Percentiles rank a stretch among this genome's conserved stretches.
Conservation (phyloP, 2,888 invertebrate species). For the Campoplex nolae region DNA sequence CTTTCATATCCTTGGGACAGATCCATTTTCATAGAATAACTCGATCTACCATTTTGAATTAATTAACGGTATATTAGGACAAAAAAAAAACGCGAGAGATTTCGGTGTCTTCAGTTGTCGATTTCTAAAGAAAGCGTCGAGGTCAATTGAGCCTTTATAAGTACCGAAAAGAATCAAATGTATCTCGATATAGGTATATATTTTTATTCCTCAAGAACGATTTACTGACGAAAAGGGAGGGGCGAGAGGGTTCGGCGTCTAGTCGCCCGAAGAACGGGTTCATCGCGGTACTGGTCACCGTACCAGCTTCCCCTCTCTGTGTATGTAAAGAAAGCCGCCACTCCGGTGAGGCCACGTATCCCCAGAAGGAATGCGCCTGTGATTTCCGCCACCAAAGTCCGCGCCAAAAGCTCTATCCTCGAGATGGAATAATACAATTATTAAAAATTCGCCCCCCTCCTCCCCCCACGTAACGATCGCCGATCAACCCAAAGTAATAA, state of each 20-base stretch:
- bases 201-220: conserved; percentile 38
- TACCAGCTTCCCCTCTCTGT: conserved; percentile 48
- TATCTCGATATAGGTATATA: conserved; percentile 35
- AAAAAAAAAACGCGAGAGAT: conserved; percentile 7
- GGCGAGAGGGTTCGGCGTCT: conserved; percentile 33
- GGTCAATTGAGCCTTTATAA: conserved; percentile 47
- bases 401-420: conserved; percentile 45
- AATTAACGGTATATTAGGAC: background rate
- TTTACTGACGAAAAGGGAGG: conserved; percentile 17
- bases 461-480: background rate
- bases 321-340: conserved; percentile 57
- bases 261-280: conserved; percentile 62
- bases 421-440: conserved; percentile 49
- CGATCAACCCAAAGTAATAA: conserved; percentile 12
- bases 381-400: conserved; percentile 61
- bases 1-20: background rate
- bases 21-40: conserved; percentile 2
- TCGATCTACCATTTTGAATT: background rate
- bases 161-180: conserved; percentile 53
- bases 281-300: conserved; percentile 62
- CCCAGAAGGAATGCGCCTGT: conserved; percentile 60
- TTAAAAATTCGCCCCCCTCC: conserved; percentile 11
- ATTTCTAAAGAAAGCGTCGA: conserved; percentile 40
- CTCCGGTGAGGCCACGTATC: conserved; percentile 66
- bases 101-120: conserved; percentile 25